Percentiles rank a stretch among this genome's conserved stretches.
Evolutionary conservation across 2,113 vertebrate species (phyloP).

Genomic region (Tympanuchus pallidicinctus): DNA sequence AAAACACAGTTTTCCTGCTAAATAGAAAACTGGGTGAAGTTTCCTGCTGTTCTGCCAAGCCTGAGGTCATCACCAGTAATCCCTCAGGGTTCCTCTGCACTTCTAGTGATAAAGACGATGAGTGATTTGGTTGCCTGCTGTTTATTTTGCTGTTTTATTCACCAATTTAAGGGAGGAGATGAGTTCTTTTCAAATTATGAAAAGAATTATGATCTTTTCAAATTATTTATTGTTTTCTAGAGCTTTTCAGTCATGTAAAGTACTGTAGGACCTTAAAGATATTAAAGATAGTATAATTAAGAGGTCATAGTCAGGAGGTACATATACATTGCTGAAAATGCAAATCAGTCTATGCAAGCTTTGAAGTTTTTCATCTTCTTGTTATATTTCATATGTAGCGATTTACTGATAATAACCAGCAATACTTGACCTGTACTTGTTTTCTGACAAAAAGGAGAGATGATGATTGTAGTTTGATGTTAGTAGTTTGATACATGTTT

Average conservation of each 20-base stretch:
- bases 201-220: neutral
- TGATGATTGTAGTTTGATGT: neutral
- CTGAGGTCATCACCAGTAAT: neutral
- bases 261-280: neutral
- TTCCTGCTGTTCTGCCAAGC: neutral
- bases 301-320: neutral
- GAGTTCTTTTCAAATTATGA: neutral
- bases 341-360: neutral
- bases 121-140: neutral
- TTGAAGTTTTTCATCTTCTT: neutral
- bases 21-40: neutral
- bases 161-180: neutral
- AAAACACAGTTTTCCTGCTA: neutral
- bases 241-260: neutral
- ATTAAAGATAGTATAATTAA: neutral
- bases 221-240: neutral
- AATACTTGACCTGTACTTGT: accelerated
- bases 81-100: constrained; percentile 22
- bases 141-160: neutral
- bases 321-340: neutral
- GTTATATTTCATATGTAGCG: neutral
- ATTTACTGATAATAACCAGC: neutral
- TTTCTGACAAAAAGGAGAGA: accelerated
- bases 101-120: constrained; percentile 33
- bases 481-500: neutral